Evolutionary conservation across 2,888 invertebrate species (phyloP).

Genomic region (Watsonalla cultraria): DNA sequence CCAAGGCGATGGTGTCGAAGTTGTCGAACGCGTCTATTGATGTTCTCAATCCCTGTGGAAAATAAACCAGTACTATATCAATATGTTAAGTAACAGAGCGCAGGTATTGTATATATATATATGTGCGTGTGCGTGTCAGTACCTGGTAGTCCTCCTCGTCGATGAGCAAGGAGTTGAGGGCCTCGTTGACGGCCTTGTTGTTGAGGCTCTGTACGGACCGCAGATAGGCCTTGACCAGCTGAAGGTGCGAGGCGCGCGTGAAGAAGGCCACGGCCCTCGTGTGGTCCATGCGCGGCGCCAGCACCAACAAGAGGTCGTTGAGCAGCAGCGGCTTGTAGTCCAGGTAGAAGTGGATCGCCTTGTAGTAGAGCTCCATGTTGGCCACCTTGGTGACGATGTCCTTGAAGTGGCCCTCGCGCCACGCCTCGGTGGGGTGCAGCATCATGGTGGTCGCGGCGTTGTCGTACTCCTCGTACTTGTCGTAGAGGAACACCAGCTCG

Average conservation of each 20-base stretch:
- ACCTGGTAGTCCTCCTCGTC: conserved; percentile 98
- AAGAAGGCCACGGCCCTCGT: conserved; percentile 90
- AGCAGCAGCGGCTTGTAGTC: conserved; percentile 98
- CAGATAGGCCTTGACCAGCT: conserved; percentile 98
- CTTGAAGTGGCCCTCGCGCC: conserved; percentile 99
- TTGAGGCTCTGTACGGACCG: conserved; percentile 98
- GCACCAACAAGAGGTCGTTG: conserved; percentile 96
- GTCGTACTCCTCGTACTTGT: conserved; percentile 99
- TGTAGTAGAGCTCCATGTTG: conserved; percentile 99
- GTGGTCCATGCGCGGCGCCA: conserved; percentile 99
- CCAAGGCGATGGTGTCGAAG: conserved; percentile 99
- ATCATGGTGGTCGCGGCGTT: conserved; percentile 99
- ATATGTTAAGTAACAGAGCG: neutral
- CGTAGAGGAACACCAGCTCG: conserved; percentile 98
- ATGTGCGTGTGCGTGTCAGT: conserved; percentile 8
- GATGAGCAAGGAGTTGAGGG: conserved; percentile 95
- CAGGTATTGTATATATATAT: too few species aligned
- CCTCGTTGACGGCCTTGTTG: conserved; percentile 99
- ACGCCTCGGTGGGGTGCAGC: conserved; percentile 99
- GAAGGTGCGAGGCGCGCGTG: conserved; percentile 91
- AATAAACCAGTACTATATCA: neutral
- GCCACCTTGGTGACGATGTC: conserved; percentile 96
- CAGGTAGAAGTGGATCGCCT: conserved; percentile 99
- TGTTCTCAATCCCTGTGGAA: conserved; percentile 87
- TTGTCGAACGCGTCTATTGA: conserved; percentile 99